phyloP scores from a whole-genome alignment of 2,797 vertebrate species.

The Micropoecilia bifurca region DNA sequence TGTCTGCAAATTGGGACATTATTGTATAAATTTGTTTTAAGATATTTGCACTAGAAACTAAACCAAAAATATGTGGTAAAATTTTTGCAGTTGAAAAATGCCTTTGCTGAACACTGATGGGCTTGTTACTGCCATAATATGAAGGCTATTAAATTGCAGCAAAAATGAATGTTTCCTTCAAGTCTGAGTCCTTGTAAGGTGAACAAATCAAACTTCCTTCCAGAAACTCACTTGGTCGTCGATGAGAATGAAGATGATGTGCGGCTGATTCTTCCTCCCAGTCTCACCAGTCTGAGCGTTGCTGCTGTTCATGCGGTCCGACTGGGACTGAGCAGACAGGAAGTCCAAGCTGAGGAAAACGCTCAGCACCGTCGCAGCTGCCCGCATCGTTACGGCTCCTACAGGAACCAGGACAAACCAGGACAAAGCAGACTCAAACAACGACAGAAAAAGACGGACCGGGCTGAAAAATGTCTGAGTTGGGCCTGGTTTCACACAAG shows the following conservation, averaged over 20 bases:
- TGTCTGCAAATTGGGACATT: too few relatives aligned
- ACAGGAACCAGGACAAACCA: too few relatives aligned
- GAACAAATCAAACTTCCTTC: neutral
- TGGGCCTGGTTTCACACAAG: slow-evolving; percentile 46
- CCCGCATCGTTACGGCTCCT: slow-evolving; percentile 74
- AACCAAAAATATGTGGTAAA: too few relatives aligned
- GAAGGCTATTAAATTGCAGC: neutral
- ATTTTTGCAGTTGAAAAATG: too few relatives aligned
- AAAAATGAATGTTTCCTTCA: neutral
- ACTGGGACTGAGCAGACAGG: slow-evolving; percentile 84
- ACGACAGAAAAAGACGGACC: neutral
- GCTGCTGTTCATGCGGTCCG: slow-evolving; percentile 70
- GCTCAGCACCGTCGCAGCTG: slow-evolving; percentile 81
- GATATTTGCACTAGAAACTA: too few relatives aligned
- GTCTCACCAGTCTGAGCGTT: slow-evolving; percentile 42
- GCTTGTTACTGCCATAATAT: neutral
- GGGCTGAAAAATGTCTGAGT: slow-evolving; percentile 27
- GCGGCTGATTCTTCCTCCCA: slow-evolving; percentile 81
- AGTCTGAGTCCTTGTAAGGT: neutral
- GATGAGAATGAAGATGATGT: slow-evolving; percentile 94
- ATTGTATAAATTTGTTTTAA: too few relatives aligned
- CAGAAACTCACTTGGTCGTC: slow-evolving; percentile 86
- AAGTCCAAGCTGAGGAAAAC: slow-evolving; percentile 84
- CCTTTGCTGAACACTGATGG: neutral
- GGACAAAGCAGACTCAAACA: slow-evolving; percentile 11